Base-by-base conservation (phyloP, 2,797 vertebrate species). In the Pelochelys cantorii region DNA sequence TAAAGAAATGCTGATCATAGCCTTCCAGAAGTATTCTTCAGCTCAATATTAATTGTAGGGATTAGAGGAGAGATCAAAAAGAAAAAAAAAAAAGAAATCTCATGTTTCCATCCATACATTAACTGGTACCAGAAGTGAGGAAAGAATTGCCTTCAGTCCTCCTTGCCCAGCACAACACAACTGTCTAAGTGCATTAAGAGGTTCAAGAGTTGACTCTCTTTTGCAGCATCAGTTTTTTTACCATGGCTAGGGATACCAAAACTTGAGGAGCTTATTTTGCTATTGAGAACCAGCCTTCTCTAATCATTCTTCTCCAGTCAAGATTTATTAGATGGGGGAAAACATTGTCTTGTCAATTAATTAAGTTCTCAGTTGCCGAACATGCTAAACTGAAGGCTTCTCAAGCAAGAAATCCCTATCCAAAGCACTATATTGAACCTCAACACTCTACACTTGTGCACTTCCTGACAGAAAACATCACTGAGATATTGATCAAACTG, bases 241-340 rank as follows among this genome's bases (percentile, higher is more conserved):
- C 10, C 34, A 59, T 2, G 7, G 37, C 56, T 65, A 90, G 81
- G n/a, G 31, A 71, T 90, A 48, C 8, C 65, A 94, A 15, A 84
- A 55, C 83, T 86, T 78, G 6, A 86, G 62, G 60, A 86, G 42
- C 83, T 62, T 52, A 54, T 71, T 83, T 54, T 65, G 48, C 62
- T 79, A 79, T 55, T 84, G 79, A 94, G 62, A 74, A 88, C 62
- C 18, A 82, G 20, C 18, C 27, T 82, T 60, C 48, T 62, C 17
- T 31, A 62, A 65, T 48, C 65, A 53, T 31, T 79, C 53, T 85
- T 88, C 83, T 94, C 60, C 85, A 94, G 88, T 91, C 27, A 84
- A 48, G 86, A 94, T 92, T 96, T 95, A 88, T 87, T 86, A 92
- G 94, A 94, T 79, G 75, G 52, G 89, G 91, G 94, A 94, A 95